Percentiles rank a stretch among this genome's conserved stretches.
phyloP scores from a whole-genome alignment of 2,113 vertebrate species.

The Herpailurus yagouaroundi region DNA sequence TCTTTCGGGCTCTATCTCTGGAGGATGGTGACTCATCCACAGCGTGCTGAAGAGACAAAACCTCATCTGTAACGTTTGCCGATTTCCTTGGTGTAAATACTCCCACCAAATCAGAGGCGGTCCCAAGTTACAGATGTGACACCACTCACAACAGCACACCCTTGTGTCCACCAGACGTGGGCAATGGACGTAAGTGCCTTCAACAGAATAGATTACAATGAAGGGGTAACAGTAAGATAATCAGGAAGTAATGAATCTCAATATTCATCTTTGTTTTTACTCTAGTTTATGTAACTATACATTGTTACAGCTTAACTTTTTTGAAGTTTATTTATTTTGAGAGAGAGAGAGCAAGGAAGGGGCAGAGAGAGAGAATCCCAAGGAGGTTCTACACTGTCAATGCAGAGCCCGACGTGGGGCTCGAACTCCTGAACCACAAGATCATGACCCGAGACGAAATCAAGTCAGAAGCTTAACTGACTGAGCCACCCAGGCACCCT shows the following conservation, averaged over 20 bases:
- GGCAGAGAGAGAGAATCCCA: too few species aligned
- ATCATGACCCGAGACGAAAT: too few species aligned
- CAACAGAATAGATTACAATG: not conserved
- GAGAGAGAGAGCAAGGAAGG: too few species aligned
- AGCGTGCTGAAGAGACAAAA: not conserved
- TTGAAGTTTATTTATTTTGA: too few species aligned
- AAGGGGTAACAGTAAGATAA: not conserved
- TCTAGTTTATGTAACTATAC: not conserved
- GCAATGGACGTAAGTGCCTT: rapidly evolving
- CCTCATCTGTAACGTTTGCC: not conserved
- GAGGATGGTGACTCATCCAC: not conserved
- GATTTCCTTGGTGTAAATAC: not conserved
- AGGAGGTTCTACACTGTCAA: too few species aligned
- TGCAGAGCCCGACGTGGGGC: too few species aligned
- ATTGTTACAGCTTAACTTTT: too few species aligned
- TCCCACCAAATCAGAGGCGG: not conserved
- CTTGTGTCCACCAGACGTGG: not conserved
- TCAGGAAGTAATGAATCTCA: not conserved
- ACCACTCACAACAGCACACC: rapidly evolving
- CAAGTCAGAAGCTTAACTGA: too few species aligned
- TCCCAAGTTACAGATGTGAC: rapidly evolving
- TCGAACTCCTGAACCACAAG: too few species aligned
- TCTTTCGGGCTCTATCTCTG: not conserved
- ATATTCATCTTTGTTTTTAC: not conserved
- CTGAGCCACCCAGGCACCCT: too few species aligned